These are phyloP conservation scores for Seriola dumerili DNA, from an alignment of 2,113 vertebrate genomes.

Conservation along the genomic window DNA sequence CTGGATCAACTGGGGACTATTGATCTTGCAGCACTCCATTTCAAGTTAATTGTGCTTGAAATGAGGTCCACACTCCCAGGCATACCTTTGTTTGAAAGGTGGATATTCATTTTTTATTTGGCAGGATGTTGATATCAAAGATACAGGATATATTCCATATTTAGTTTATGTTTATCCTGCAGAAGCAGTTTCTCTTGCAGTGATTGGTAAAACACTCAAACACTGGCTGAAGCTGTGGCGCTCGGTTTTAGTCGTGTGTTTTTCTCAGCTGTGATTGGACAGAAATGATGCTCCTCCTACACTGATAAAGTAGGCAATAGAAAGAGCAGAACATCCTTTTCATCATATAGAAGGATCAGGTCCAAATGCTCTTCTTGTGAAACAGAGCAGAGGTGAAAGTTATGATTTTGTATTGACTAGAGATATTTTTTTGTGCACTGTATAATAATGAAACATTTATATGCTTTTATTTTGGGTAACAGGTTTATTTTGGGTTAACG, in stretches of 20 bases:
- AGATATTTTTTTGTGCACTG: not conserved
- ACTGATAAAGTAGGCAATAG: slow-evolving; percentile 8
- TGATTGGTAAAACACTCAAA: slow-evolving; percentile 75
- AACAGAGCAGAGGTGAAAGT: slow-evolving; percentile 19
- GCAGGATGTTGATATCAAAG: slow-evolving; percentile 87
- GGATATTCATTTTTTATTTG: slow-evolving; percentile 90
- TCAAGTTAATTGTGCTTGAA: slow-evolving; percentile 93
- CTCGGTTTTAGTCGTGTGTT: slow-evolving; percentile 25
- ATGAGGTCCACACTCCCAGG: slow-evolving; percentile 90
- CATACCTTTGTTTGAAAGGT: slow-evolving; percentile 89
- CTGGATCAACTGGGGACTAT: slow-evolving; percentile 90
- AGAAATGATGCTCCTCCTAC: slow-evolving; percentile 55
- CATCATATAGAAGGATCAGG: slow-evolving; percentile 13
- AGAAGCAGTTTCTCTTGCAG: slow-evolving; percentile 73
- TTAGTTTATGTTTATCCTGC: slow-evolving; percentile 81
- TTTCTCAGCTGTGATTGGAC: slow-evolving; percentile 64
- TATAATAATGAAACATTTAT: slow-evolving; percentile 1
- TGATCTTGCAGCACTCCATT: slow-evolving; percentile 90
- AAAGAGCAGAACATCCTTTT: slow-evolving; percentile 13
- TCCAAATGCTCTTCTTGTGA: slow-evolving; percentile 7
- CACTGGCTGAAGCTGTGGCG: slow-evolving; percentile 10
- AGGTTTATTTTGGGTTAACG: not conserved
- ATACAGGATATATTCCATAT: slow-evolving; percentile 85
- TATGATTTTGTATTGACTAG: slow-evolving; percentile 8
- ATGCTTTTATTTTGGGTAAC: not conserved